These are phyloP conservation scores for Ictidomys tridecemlineatus DNA, from an alignment of 2,113 vertebrate genomes.

Conservation along the genomic window DNA sequence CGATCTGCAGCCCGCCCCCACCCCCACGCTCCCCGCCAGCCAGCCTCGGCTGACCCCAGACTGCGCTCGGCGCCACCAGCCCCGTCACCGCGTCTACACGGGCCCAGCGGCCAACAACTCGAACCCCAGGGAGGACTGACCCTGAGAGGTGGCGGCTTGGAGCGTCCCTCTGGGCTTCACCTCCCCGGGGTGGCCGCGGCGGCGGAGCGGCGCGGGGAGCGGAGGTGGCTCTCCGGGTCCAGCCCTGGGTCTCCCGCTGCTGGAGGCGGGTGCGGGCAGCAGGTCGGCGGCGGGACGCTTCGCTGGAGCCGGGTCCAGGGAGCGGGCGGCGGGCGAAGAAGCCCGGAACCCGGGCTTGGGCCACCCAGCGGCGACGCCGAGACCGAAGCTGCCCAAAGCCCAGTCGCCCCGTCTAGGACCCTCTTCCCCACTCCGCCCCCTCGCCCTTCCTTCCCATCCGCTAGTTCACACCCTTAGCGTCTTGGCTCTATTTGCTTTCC, in stretches of 20 bases:
- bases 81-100: rapidly evolving
- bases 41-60: rapidly evolving
- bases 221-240: background rate
- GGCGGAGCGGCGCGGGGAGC: background rate
- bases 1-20: rapidly evolving
- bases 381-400: background rate
- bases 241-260: background rate
- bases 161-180: rapidly evolving
- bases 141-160: background rate
- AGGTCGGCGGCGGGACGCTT: background rate
- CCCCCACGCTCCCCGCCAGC: rapidly evolving
- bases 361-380: background rate
- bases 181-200: no score
- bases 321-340: background rate
- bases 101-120: background rate
- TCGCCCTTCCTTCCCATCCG: background rate
- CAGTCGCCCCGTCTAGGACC: background rate
- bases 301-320: constrained; percentile 54
- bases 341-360: background rate
- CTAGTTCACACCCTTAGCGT: background rate
- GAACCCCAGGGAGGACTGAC: background rate
- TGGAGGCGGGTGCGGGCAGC: rapidly evolving
- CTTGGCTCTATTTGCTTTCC: background rate
- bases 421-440: background rate
- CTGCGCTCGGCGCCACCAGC: background rate